Evolutionary conservation across 1,140 invertebrate genomes (phyloP).

Genomic region (Teleogryllus occipitalis): DNA sequence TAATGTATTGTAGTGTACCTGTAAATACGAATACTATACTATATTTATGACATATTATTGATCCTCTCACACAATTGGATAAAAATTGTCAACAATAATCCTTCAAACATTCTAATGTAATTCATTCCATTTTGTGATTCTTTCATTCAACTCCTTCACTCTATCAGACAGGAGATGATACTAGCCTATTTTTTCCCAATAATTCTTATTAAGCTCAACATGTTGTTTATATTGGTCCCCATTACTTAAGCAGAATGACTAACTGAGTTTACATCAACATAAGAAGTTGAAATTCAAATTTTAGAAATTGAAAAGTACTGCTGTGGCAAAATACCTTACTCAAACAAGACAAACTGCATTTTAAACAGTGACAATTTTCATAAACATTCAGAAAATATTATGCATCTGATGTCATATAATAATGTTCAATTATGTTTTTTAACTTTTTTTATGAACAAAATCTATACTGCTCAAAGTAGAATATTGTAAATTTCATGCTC

Average conservation of each 20-base stretch:
- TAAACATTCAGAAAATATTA: background rate
- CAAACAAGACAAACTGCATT: background rate
- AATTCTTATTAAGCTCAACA: background rate
- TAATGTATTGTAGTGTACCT: slow-evolving; percentile 13
- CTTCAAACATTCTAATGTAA: background rate
- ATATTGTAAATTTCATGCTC: background rate
- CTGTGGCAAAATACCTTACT: background rate
- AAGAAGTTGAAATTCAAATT: background rate
- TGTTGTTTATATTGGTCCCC: background rate
- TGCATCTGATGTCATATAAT: background rate
- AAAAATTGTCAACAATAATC: background rate
- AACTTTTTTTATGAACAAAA: background rate
- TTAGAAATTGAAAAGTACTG: background rate
- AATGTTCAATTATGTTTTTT: background rate
- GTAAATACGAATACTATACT: slow-evolving; percentile 12
- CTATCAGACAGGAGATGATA: background rate
- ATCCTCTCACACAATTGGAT: background rate
- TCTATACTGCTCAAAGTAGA: background rate
- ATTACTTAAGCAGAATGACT: background rate
- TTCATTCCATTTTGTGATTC: background rate
- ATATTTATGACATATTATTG: slow-evolving; percentile 17
- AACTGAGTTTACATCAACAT: background rate
- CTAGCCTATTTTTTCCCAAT: slow-evolving; percentile 10
- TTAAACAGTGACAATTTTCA: background rate
- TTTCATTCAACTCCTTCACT: background rate